Evolutionary conservation across 2,888 invertebrate species (phyloP).

Genomic region (Lithosia quadra): DNA sequence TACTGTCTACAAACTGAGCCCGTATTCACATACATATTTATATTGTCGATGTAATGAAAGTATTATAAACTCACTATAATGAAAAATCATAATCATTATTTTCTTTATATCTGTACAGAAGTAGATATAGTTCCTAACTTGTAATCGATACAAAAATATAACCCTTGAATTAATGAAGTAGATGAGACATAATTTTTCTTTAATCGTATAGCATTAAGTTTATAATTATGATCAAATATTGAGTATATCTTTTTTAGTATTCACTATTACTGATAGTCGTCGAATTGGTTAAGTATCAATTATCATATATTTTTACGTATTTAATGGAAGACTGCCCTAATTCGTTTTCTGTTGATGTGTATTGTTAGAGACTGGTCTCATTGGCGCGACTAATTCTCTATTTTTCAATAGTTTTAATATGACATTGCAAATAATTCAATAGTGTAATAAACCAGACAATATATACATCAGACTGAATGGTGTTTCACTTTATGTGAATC

Average conservation of each 20-base stretch:
- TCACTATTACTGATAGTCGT: conserved; percentile 67
- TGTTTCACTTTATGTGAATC: background rate
- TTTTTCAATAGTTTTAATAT: background rate
- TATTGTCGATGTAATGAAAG: conserved; percentile 58
- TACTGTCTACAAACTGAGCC: conserved; percentile 37
- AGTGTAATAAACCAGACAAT: background rate
- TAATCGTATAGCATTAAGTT: conserved; percentile 67
- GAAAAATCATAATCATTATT: conserved; percentile 71
- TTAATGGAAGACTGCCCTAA: conserved; percentile 83
- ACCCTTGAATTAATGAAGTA: conserved; percentile 78
- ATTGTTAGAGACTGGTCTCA: conserved; percentile 35
- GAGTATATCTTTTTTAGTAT: conserved; percentile 67
- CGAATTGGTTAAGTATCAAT: conserved; percentile 66
- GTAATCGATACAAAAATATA: conserved; percentile 84
- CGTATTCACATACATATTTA: conserved; percentile 39
- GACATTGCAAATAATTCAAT: background rate
- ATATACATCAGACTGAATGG: background rate
- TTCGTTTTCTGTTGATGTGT: conserved; percentile 68
- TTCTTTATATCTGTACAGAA: conserved; percentile 82
- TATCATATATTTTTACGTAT: conserved; percentile 70
- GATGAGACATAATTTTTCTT: conserved; percentile 70
- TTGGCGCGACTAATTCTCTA: conserved; percentile 22
- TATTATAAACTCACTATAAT: conserved; percentile 63
- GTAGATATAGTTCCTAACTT: conserved; percentile 83
- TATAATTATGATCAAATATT: conserved; percentile 74